A percentile compares a stretch with the other conserved stretches of the same genome.
These are phyloP conservation scores for Drosophila niveifrons DNA, from an alignment of 2,888 invertebrate genomes.

Conservation along the genomic window DNA sequence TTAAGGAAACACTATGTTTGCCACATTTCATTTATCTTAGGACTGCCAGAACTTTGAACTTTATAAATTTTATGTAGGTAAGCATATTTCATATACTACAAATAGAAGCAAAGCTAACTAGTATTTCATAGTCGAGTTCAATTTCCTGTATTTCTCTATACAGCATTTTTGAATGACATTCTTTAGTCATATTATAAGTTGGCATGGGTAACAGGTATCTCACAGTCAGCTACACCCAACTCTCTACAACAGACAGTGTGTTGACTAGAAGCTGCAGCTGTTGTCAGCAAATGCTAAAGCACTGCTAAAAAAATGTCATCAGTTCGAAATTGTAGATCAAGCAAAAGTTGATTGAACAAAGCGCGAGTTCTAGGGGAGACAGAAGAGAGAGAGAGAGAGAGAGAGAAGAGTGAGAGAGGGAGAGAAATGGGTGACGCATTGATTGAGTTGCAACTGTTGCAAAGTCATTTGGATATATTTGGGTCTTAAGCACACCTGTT, in stretches of 20 bases:
- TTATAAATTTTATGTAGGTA: no score
- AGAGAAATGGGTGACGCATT: slow-evolving; percentile 10
- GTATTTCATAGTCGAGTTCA: no score
- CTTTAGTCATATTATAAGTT: not conserved
- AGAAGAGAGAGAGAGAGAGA: not conserved
- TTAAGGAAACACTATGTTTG: no score
- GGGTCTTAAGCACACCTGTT: slow-evolving; percentile 27
- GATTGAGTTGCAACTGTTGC: slow-evolving; percentile 39
- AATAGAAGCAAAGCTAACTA: no score
- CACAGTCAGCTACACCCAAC: not conserved
- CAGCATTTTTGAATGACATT: not conserved
- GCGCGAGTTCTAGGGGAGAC: slow-evolving; percentile 34
- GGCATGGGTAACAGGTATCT: not conserved
- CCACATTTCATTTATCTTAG: no score
- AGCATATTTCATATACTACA: no score
- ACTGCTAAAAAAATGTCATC: slow-evolving; percentile 67
- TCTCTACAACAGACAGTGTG: slow-evolving; percentile 26
- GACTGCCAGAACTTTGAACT: no score
- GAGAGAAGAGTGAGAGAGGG: not conserved
- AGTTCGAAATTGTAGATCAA: slow-evolving; percentile 72
- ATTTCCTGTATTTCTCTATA: not conserved
- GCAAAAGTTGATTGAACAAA: slow-evolving; percentile 73
- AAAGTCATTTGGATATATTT: slow-evolving; percentile 7
- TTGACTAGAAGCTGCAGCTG: slow-evolving; percentile 14
- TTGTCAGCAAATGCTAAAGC: slow-evolving; percentile 18